Percentiles rank a stretch among this genome's conserved stretches.
Evolutionary conservation across 2,113 vertebrate genomes (phyloP).

Genomic region (Chitala chitala): DNA sequence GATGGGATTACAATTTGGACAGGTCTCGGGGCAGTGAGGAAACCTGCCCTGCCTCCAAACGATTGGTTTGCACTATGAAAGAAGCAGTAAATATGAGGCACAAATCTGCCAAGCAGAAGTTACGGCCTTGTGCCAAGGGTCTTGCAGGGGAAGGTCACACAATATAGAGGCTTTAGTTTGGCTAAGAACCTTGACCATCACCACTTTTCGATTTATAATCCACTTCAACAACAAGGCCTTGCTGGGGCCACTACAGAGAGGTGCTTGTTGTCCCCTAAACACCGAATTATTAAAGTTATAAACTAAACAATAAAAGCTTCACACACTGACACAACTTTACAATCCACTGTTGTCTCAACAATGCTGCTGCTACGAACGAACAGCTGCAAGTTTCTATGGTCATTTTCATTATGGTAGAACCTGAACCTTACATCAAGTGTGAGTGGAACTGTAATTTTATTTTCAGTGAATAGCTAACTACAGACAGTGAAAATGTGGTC

Average conservation of each 20-base stretch:
- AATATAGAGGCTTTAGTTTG: neutral
- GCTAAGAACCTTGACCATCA: slow-evolving; percentile 3
- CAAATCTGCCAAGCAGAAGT: slow-evolving; percentile 48
- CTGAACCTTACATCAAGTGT: too few species aligned
- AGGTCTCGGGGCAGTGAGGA: slow-evolving; percentile 60
- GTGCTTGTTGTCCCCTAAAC: neutral
- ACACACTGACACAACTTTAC: neutral
- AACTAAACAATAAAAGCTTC: neutral
- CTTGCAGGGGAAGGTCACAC: slow-evolving; percentile 16
- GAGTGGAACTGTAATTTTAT: too few species aligned
- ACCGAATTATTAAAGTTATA: slow-evolving; percentile 5
- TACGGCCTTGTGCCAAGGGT: slow-evolving; percentile 32
- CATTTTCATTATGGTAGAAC: too few species aligned
- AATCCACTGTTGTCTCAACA: neutral
- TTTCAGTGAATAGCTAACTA: too few species aligned
- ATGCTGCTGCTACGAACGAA: neutral
- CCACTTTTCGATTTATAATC: slow-evolving; percentile 14
- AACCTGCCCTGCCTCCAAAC: slow-evolving; percentile 58
- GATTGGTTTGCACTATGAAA: slow-evolving; percentile 51
- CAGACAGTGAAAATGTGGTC: too few species aligned
- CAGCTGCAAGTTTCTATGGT: neutral
- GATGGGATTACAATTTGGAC: slow-evolving; percentile 74
- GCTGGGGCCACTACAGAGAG: neutral
- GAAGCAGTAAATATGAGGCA: slow-evolving; percentile 49
- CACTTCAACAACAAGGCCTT: neutral